Conservation (phyloP, 2,113 vertebrate species). For the Andinoacara biseriatus region DNA sequence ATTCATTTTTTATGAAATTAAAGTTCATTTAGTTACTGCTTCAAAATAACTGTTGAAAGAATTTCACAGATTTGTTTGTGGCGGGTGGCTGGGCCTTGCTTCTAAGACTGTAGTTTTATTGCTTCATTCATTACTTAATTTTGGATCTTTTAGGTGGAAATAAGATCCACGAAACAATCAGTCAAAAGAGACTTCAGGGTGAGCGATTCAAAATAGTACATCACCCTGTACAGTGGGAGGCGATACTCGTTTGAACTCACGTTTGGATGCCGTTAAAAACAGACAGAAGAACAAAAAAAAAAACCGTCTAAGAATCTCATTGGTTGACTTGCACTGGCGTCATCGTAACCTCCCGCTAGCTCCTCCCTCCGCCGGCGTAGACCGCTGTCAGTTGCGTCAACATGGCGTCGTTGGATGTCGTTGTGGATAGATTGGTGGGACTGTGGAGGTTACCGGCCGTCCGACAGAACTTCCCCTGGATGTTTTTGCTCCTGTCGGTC, state of each 20-base stretch:
- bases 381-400: conserved; percentile 9
- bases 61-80: background rate
- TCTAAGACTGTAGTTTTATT: background rate
- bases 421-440: conserved; percentile 60
- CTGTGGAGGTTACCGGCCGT: conserved; percentile 62
- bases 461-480: conserved; percentile 73
- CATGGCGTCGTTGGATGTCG: conserved; percentile 74
- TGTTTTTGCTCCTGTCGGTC: conserved; percentile 76
- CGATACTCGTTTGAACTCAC: background rate
- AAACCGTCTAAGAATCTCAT: background rate
- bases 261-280: background rate
- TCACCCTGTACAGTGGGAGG: background rate
- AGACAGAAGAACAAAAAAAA: background rate
- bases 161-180: background rate
- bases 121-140: background rate
- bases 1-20: background rate
- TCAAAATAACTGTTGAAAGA: too few relatives aligned
- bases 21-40: background rate
- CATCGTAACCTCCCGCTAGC: background rate
- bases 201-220: background rate
- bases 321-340: conserved; percentile 36
- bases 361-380: too few relatives aligned
- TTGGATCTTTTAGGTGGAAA: background rate
- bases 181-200: background rate
- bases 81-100: background rate